Percentiles rank a stretch among this genome's conserved stretches.
These are phyloP conservation scores for Schlechtendalia chinensis DNA, from an alignment of 1,140 invertebrate genomes.

Conservation along the genomic window DNA sequence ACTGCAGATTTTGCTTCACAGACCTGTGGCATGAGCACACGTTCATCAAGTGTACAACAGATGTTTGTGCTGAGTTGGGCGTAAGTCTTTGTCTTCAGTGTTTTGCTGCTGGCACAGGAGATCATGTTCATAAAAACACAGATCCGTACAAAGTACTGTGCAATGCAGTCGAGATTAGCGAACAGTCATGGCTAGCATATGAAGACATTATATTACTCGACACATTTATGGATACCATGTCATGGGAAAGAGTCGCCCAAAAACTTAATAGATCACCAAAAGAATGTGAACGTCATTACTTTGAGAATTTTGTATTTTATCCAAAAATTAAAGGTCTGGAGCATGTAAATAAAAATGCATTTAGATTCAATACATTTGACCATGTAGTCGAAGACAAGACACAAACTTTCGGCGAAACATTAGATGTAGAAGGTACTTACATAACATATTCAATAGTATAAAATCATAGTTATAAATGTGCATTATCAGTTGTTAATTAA, in stretches of 20 bases:
- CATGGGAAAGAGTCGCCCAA: slow-evolving; percentile 15
- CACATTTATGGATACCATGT: slow-evolving; percentile 24
- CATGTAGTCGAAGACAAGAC: neutral
- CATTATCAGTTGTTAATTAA: too few relatives aligned
- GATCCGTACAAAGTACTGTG: slow-evolving; percentile 30
- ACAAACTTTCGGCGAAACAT: neutral
- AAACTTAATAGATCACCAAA: slow-evolving; percentile 2
- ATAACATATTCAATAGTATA: too few relatives aligned
- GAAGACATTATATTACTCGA: slow-evolving; percentile 33
- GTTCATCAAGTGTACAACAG: neutral
- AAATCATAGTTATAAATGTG: too few relatives aligned
- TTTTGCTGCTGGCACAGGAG: slow-evolving; percentile 21
- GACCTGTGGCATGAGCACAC: slow-evolving; percentile 32
- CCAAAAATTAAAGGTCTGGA: slow-evolving; percentile 28
- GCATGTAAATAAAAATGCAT: slow-evolving; percentile 12
- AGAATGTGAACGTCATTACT: slow-evolving; percentile 33
- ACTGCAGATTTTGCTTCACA: slow-evolving; percentile 27
- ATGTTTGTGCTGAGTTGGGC: neutral
- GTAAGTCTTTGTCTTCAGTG: slow-evolving; percentile 6
- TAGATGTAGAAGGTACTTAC: slow-evolving; percentile 15
- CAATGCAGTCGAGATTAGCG: neutral
- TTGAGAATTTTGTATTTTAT: slow-evolving; percentile 22
- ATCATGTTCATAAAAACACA: slow-evolving; percentile 24
- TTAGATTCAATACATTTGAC: neutral
- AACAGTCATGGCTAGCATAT: slow-evolving; percentile 11